Evolutionary conservation across 92 coral and sea anemone genomes (phyloP).

Genomic region (Hydrozoanthus gracilis): DNA sequence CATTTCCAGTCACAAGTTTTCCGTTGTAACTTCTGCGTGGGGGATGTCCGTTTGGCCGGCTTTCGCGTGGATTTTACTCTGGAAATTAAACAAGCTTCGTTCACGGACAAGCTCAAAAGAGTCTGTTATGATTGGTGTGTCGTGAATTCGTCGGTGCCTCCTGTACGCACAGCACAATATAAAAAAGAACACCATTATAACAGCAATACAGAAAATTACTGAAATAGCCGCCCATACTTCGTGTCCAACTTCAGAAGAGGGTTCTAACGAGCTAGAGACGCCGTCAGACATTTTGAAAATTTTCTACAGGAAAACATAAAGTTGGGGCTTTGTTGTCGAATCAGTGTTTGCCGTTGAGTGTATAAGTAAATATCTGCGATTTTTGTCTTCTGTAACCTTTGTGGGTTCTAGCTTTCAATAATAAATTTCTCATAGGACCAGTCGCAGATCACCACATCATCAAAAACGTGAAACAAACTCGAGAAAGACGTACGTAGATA

Average conservation of each 20-base stretch:
- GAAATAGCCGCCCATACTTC: slow-evolving; percentile 92
- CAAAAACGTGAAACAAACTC: too few species aligned
- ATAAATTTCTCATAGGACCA: too few species aligned
- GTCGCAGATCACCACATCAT: too few species aligned
- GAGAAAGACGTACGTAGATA: too few species aligned
- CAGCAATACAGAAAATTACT: slow-evolving; percentile 81
- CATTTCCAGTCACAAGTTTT: neutral
- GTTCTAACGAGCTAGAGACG: slow-evolving; percentile 23
- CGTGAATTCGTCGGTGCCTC: slow-evolving; percentile 82
- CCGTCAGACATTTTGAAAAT: slow-evolving; percentile 62
- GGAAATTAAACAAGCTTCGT: slow-evolving; percentile 16
- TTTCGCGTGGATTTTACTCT: neutral
- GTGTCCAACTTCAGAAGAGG: slow-evolving; percentile 67
- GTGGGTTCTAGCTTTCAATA: too few species aligned
- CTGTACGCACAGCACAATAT: slow-evolving; percentile 89
- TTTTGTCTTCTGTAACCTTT: too few species aligned
- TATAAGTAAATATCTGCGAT: too few species aligned
- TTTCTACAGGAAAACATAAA: neutral
- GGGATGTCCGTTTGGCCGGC: neutral
- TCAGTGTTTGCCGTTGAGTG: neutral
- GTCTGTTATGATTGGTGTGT: slow-evolving; percentile 48
- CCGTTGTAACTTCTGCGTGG: slow-evolving; percentile 1
- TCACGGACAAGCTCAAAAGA: slow-evolving; percentile 18
- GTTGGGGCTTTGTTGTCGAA: neutral
- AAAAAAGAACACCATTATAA: slow-evolving; percentile 76